These are phyloP conservation scores for Psammodynastes pulverulentus DNA, from an alignment of 2,113 vertebrate species.

Conservation along the genomic window DNA sequence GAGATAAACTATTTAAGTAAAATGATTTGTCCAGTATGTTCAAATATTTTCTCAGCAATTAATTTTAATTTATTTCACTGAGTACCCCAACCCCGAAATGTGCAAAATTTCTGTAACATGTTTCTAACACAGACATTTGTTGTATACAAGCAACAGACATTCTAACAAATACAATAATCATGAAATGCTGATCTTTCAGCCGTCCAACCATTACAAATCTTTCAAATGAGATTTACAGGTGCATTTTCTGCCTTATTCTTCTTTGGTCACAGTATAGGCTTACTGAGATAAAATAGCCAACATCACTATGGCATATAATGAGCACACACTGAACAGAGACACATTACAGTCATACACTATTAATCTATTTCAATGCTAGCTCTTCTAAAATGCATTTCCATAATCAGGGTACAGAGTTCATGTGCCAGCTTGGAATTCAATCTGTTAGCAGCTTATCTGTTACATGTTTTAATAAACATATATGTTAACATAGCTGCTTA, in stretches of 20 bases:
- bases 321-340: not conserved
- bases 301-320: not conserved
- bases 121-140: not conserved
- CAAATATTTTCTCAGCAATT: not conserved
- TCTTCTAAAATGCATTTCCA: not conserved
- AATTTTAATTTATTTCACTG: not conserved
- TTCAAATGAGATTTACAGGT: not conserved
- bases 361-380: not conserved
- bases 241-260: not conserved
- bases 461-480: not conserved
- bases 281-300: not conserved
- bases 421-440: not conserved
- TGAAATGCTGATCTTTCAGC: not conserved
- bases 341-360: not conserved
- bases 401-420: not conserved
- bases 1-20: not conserved
- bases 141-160: not conserved
- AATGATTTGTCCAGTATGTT: not conserved
- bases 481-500: not conserved
- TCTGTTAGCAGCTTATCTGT: not conserved
- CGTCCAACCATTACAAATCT: not conserved
- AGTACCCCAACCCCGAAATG: not conserved
- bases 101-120: not conserved
- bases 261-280: not conserved
- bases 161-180: slow-evolving; percentile 28